Base-by-base conservation (phyloP, 2,888 invertebrate species). In the Diadromus collaris region DNA sequence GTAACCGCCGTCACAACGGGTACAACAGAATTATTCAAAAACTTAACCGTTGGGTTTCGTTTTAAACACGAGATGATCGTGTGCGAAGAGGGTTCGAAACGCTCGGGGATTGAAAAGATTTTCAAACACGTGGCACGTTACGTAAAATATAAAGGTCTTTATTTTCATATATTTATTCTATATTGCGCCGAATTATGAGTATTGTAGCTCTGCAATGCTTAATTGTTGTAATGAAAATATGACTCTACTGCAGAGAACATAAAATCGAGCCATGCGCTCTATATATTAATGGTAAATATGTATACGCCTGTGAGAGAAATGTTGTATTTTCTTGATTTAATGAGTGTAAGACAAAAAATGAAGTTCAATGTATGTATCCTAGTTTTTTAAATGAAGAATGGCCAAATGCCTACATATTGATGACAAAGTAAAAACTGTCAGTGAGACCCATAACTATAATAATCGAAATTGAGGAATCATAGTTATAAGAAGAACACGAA, bases 111-210 rank as follows among this genome's bases (percentile, higher is more conserved):
- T n/a, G n/a, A n/a, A n/a, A n/a, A n/a, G n/a, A n/a, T n/a, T n/a
- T n/a, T n/a, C n/a, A n/a, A n/a, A n/a, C n/a, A n/a, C n/a, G n/a
- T n/a, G n/a, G n/a, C n/a, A n/a, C n/a, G n/a, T n/a, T n/a, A n/a
- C n/a, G n/a, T n/a, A n/a, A n/a, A n/a, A n/a, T n/a, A n/a, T n/a
- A n/a, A n/a, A n/a, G n/a, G n/a, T n/a, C n/a, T n/a, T n/a, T n/a
- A n/a, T n/a, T n/a, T n/a, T n/a, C n/a, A n/a, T n/a, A n/a, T n/a
- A n/a, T n/a, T n/a, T n/a, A n/a, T n/a, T n/a, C n/a, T n/a, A n/a
- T n/a, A 81, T 81, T n/a, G 79, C 74, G 6, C 75, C 67, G 0
- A 71, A 76, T n/a, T 81, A 72, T 19, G 79, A 79, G 19, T 74
- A 79, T 13, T 81, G 76, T 19, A 73, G 69, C n/a, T 63, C 81